Percentiles rank a stretch among this genome's conserved stretches.
phyloP scores from a whole-genome alignment of 2,113 vertebrate species.

The Gambusia holbrooki region DNA sequence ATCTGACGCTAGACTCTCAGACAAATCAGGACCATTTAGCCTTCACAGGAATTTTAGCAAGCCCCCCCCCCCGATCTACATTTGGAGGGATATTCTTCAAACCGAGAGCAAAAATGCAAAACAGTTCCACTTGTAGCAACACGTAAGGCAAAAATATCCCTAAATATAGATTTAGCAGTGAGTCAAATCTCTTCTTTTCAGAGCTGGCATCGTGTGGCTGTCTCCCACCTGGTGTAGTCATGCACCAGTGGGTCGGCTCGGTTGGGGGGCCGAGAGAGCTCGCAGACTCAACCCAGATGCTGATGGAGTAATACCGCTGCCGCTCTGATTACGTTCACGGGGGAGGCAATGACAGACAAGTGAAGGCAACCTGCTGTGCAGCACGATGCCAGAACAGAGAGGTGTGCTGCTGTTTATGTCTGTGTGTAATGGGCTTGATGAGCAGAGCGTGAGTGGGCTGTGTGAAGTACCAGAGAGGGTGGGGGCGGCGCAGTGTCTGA shows the following conservation, averaged over 20 bases:
- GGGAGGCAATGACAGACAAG: slow-evolving; percentile 54
- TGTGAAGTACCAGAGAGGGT: slow-evolving; percentile 47
- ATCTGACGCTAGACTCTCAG: not conserved
- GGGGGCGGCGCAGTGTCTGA: not conserved
- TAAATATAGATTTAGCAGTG: slow-evolving; percentile 12
- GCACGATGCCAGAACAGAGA: slow-evolving; percentile 40
- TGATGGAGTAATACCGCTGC: slow-evolving; percentile 44
- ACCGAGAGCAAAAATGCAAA: slow-evolving; percentile 13
- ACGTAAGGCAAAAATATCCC: slow-evolving; percentile 10
- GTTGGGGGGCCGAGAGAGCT: slow-evolving; percentile 16
- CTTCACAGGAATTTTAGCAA: no score
- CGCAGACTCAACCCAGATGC: slow-evolving; percentile 30
- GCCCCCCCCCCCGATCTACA: not conserved
- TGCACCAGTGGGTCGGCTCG: slow-evolving; percentile 33
- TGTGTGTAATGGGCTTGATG: slow-evolving; percentile 23
- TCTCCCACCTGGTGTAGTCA: slow-evolving; percentile 58
- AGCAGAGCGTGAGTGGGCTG: slow-evolving; percentile 71
- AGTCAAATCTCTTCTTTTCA: slow-evolving; percentile 44
- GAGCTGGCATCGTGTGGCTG: slow-evolving; percentile 27
- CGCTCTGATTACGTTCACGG: slow-evolving; percentile 42
- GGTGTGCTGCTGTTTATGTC: slow-evolving; percentile 16
- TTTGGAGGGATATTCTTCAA: not conserved
- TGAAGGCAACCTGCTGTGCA: slow-evolving; percentile 48
- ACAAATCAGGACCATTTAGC: not conserved
- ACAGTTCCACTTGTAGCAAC: not conserved